Conservation (phyloP, 2,888 invertebrate genomes). For the Himalopsyche tibetana region DNA sequence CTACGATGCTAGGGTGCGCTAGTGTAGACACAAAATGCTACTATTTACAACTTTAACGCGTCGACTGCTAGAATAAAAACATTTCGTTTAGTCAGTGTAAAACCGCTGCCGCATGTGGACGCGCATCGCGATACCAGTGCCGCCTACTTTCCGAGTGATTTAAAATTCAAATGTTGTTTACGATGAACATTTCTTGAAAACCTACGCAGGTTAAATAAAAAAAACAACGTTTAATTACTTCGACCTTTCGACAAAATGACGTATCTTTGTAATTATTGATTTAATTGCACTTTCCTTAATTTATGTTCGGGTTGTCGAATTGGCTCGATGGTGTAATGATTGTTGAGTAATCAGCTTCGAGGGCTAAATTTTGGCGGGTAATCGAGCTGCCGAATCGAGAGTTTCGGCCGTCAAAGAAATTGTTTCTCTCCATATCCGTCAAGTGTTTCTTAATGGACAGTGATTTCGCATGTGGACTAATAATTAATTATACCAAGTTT, state of each 20-base stretch:
- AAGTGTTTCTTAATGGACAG: constrained; percentile 30
- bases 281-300: constrained; percentile 2
- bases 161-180: neutral
- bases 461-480: constrained; percentile 19
- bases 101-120: constrained; percentile 16
- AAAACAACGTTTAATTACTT: neutral
- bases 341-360: neutral
- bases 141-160: neutral
- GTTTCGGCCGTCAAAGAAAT: neutral
- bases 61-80: neutral
- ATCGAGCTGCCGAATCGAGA: neutral
- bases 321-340: constrained; percentile 11
- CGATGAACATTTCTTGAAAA: constrained; percentile 7
- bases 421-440: neutral
- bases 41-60: neutral
- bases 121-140: neutral
- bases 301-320: neutral
- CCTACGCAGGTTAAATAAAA: neutral
- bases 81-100: constrained; percentile 3
- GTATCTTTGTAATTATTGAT: neutral
- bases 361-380: constrained; percentile 16
- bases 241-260: constrained; percentile 20
- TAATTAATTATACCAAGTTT: neutral
- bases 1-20: constrained; percentile 17
- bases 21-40: constrained; percentile 9